Base-by-base conservation (phyloP, 2,888 invertebrate species). In the Aleiodes testaceus region DNA sequence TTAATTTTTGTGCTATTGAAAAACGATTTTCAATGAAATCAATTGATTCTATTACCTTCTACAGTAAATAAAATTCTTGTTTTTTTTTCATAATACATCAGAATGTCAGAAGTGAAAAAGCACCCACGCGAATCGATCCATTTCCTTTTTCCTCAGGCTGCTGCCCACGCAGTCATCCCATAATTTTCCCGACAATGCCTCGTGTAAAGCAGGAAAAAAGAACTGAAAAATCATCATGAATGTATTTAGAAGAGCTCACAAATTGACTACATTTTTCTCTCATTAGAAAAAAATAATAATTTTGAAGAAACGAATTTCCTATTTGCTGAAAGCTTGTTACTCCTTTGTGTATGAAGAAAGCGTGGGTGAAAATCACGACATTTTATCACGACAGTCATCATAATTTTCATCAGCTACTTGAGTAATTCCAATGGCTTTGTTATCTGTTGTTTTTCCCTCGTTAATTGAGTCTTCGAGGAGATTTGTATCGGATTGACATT, bases 31-130 rank as follows among this genome's bases (percentile, higher is more conserved):
- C 3, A 5, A 26, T 26, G 26, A 5, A 78, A 79, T 77, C 70
- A 73, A 76, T 74, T 68, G 72, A 78, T 77, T 76, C 72, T 78
- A 74, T 78, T 75, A 73, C 77, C 79, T 79, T 78, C 44, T 44
- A 42, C 1, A 42, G 42, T 49, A 5, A 16, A 11, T 11, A n/a
- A 20, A 63, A 55, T 64, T 52, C 18, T 26, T 36, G 4, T 69
- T 64, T 45, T 53, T 53, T 66, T 52, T 53, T 52, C 49, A 22
- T 20, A 61, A 16, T 42, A 11, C 20, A 45, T 45, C 26, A 30
- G 20, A 65, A 49, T 12, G 65, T 65, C 50, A 65, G 26, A 16
- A 59, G 61, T 49, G 47, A 36, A 49, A 61, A 49, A 18, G 36
- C 61, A 42, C 63, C 69, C 55, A 69, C 69, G 61, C 61, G 44